Percentiles rank a stretch among this genome's conserved stretches.
Evolutionary conservation across 2,113 vertebrate genomes (phyloP).

Genomic region (Suncus etruscus): DNA sequence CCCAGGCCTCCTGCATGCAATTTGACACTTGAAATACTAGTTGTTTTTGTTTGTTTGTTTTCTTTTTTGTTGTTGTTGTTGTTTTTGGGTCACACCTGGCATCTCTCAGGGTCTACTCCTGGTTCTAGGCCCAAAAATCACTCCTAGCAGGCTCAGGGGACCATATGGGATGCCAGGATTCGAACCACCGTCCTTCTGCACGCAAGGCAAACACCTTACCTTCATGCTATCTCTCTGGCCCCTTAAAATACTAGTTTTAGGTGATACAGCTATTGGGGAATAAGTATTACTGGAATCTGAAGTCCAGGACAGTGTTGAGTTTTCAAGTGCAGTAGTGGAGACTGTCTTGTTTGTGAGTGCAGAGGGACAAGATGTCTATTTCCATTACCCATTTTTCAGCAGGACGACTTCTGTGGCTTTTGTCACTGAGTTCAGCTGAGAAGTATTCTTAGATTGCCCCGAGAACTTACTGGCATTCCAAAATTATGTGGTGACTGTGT

Average conservation of each 20-base stretch:
- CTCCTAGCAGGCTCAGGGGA: too few species aligned
- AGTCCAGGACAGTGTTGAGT: neutral
- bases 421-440: neutral
- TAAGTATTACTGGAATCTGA: neutral
- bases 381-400: neutral
- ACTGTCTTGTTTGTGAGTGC: neutral
- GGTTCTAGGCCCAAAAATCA: too few species aligned
- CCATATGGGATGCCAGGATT: too few species aligned
- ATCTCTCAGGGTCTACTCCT: too few species aligned
- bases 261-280: neutral
- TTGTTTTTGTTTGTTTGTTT: neutral
- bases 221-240: too few species aligned
- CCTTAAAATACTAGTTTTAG: neutral
- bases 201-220: too few species aligned
- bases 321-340: neutral
- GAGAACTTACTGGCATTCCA: neutral
- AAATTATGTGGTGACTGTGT: neutral
- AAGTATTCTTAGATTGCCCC: neutral
- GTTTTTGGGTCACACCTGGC: too few species aligned
- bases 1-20: neutral
- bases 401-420: neutral
- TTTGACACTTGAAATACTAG: neutral
- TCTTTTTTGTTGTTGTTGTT: too few species aligned
- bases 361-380: neutral
- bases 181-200: too few species aligned